Percentiles rank a stretch among this genome's conserved stretches.
These are phyloP conservation scores for Gibbula magus DNA, from an alignment of 2,888 invertebrate genomes.

Conservation along the genomic window DNA sequence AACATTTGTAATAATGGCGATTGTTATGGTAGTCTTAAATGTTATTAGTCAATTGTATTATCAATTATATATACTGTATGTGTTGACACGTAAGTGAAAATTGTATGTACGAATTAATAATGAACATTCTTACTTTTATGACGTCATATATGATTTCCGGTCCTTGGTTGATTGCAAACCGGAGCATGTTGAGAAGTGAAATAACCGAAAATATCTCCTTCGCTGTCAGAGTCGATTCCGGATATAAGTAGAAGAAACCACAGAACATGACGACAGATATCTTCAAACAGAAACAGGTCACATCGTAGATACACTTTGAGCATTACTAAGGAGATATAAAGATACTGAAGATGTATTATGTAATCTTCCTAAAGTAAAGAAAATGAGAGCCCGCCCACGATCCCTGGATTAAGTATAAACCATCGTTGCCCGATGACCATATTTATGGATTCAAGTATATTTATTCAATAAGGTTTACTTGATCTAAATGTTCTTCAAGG, in stretches of 20 bases:
- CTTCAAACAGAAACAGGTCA: background rate
- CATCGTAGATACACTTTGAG: no score
- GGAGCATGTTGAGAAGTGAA: constrained; percentile 7
- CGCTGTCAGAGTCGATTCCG: background rate
- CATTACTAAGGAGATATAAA: no score
- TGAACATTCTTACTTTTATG: background rate
- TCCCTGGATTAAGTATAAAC: no score
- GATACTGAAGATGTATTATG: no score
- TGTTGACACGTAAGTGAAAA: background rate
- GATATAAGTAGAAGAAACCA: background rate
- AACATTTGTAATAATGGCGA: background rate
- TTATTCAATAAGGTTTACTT: no score
- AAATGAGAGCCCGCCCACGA: no score
- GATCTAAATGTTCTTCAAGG: no score
- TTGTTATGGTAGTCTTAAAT: background rate
- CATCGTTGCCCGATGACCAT: no score
- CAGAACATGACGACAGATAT: constrained; percentile 20
- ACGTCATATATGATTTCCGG: constrained; percentile 6
- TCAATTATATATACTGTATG: background rate
- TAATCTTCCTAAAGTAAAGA: no score
- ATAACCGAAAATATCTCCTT: background rate
- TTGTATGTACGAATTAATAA: background rate
- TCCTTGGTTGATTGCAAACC: background rate
- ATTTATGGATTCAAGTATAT: no score
- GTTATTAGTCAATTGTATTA: background rate